Base-by-base conservation (phyloP, 2,113 vertebrate genomes). In the Cyanistes caeruleus region DNA sequence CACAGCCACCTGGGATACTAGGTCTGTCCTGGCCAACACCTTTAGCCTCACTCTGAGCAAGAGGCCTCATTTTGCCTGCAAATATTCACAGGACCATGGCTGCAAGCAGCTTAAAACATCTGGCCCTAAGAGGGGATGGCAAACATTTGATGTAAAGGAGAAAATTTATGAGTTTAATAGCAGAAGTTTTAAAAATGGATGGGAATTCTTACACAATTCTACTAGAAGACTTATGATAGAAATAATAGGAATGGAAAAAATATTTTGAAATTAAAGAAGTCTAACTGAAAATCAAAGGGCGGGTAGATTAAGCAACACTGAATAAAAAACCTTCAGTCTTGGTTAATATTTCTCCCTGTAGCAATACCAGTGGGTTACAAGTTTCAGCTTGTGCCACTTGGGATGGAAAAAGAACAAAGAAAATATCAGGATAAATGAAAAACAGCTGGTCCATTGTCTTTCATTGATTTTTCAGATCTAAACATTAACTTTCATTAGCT, bases 361-460 rank as follows among this genome's bases (percentile, higher is more conserved):
- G 92, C 64, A 90, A 81, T 84, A 81, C 4, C 53, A 94, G 59
- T 39, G 62, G 23, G 31, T 83, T 90, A 67, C 56, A 23, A 77
- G 44, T 89, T 92, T 93, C n/a, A 77, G 64, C 22, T 77, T 81
- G 27, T 89, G 43, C 39, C 79, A 63, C 27, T 88, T 74, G 39
- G n/a, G 27, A 81, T 81, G 60, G 56, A 84, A 95, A 75, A 96
- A 48, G 76, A 93, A 90, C 43, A 94, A 95, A 84, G 51, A 63
- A 93, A 96, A 58, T 37, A 55, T n/a, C 67, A 88, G 65, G 51
- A 49, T 63, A 86, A 93, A 74, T n/a, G 49, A 43, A 80, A 87
- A 81, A 58, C 65, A 51, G 25, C 41, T 69, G 27, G 13, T 33
- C 11, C 2, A 3, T 5, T 69, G 25, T 62, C 48, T 56, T 63